Evolutionary conservation across 1,140 invertebrate genomes (phyloP).

Genomic region (Lordiphosa mommai): DNA sequence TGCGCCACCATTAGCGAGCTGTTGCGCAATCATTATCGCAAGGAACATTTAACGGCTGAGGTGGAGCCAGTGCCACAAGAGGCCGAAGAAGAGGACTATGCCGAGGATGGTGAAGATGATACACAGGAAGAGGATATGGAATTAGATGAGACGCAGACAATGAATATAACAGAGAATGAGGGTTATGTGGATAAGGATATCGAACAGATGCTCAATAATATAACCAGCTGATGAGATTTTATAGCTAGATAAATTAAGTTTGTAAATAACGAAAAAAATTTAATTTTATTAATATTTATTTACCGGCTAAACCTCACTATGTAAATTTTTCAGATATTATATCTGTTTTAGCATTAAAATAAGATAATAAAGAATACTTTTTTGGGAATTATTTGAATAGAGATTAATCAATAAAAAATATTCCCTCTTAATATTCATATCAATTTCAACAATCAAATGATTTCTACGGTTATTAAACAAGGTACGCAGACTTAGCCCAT

Average conservation of each 20-base stretch:
- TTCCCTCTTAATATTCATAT: too few species aligned
- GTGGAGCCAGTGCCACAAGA: constrained; percentile 54
- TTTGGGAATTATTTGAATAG: too few species aligned
- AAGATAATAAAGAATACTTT: too few species aligned
- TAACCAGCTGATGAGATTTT: constrained; percentile 34
- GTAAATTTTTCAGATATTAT: too few species aligned
- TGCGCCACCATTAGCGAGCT: constrained; percentile 83
- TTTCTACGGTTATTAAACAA: too few species aligned
- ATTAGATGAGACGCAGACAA: constrained; percentile 29
- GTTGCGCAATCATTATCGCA: constrained; percentile 80
- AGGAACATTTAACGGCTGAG: constrained; percentile 60
- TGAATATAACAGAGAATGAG: constrained; percentile 24
- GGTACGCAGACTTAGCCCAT: too few species aligned
- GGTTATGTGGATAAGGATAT: constrained; percentile 43
- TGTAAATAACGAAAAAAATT: too few species aligned
- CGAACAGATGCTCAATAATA: constrained; percentile 51
- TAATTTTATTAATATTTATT: too few species aligned
- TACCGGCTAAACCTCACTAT: too few species aligned
- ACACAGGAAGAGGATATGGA: constrained; percentile 59
- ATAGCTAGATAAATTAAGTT: not conserved
- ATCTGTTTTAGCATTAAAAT: too few species aligned
- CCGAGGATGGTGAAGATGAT: constrained; percentile 40
- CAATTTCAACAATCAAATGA: too few species aligned
- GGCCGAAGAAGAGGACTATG: constrained; percentile 43
- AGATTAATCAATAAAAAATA: too few species aligned